Base-by-base conservation (phyloP, 1,140 invertebrate genomes). In the Lepidotrigona ventralis region DNA sequence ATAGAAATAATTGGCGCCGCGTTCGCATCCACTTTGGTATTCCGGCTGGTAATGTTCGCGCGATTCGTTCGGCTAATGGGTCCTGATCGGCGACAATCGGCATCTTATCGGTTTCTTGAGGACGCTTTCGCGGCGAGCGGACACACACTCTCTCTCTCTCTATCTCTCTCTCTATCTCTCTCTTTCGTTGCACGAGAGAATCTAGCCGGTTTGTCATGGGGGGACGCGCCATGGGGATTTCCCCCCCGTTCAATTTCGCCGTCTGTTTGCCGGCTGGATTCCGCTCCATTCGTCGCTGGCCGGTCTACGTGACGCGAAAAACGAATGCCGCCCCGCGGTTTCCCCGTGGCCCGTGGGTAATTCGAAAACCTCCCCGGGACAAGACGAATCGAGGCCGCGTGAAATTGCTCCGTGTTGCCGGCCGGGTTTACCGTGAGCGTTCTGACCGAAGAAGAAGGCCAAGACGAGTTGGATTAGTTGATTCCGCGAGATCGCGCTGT, bases 31-130 rank as follows among this genome's bases (percentile, higher is more conserved):
- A 46, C 56, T 68, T 75, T 70, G 26, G 71, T 75, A 75, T 70
- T 81, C 83, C 56, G 53, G n/a, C 4, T 17, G 79, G 79, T 60
- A 79, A 46, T 83, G 75, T 83, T 85, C 83, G 83, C 63, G 56
- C 83, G 84, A 85, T 83, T 83, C 83, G 79, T 51, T 64, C 72
- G 68, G 39, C 86, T 87, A 87, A 87, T 87, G 86, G 86, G 23
- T 76, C 84, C 80, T 83, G 86, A 81, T 86, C 79, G 72, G 68
- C 81, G 85, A 86, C 84, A 86, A 86, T 85, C 83, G 72, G 77
- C 58, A 81, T 84, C 85, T 80, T 86, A 86, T 84, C 83, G 83
- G n/a, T 81, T 63, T 86, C 58, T 80, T 84, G 58, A 73, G 60
- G 63, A 46, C 68, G 19, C 60, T 76, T 73, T 79, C 69, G 26